Conservation (phyloP, 2,113 vertebrate genomes). For the Vidua macroura region DNA sequence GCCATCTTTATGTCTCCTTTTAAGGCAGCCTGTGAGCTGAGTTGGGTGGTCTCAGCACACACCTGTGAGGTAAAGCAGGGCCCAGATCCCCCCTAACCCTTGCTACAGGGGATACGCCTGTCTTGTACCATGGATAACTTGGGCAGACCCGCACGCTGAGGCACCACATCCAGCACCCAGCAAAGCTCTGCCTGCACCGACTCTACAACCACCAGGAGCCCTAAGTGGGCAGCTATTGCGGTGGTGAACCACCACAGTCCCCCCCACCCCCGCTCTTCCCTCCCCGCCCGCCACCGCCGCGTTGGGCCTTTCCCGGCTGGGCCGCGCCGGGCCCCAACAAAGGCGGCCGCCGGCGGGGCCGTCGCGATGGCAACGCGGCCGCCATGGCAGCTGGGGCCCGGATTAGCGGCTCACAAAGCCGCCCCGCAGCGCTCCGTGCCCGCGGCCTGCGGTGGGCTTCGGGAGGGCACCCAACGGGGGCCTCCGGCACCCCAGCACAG, state of each 20-base stretch:
- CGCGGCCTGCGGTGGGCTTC: neutral
- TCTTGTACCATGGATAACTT: accelerated
- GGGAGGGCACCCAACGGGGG: neutral
- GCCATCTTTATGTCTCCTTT: neutral
- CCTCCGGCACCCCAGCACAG: neutral
- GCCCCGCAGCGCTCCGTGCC: slow-evolving; percentile 53
- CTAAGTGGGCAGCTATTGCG: neutral
- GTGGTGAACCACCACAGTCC: neutral
- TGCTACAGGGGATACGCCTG: accelerated
- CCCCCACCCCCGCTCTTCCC: neutral
- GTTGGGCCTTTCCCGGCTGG: slow-evolving; percentile 26
- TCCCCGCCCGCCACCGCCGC: neutral
- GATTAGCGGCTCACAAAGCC: slow-evolving; percentile 79
- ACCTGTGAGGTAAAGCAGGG: neutral
- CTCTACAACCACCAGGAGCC: neutral
- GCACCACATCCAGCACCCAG: neutral
- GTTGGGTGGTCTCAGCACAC: neutral
- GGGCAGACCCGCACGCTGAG: neutral
- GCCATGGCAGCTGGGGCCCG: slow-evolving; percentile 79
- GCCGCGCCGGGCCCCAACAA: slow-evolving; percentile 78
- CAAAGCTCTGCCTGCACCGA: neutral
- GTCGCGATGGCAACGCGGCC: slow-evolving; percentile 74
- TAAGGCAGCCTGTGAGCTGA: neutral
- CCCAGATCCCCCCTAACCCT: neutral
- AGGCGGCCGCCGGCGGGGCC: slow-evolving; percentile 75